Base-by-base conservation (phyloP, 2,113 vertebrate genomes). In the Pagrus major region DNA sequence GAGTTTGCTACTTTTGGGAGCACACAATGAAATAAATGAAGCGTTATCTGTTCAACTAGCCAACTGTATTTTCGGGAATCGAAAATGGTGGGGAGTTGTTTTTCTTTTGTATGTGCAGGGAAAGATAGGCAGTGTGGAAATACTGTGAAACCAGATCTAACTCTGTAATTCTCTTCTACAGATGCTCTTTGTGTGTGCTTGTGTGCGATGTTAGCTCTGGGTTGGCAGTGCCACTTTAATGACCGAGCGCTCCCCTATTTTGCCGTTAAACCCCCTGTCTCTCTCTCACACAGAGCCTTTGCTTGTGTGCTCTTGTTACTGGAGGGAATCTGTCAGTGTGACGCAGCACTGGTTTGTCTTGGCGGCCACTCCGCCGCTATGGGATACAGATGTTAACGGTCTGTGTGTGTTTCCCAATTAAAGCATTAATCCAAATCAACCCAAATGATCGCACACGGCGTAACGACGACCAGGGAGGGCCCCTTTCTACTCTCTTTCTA, bases 401-500 rank as follows among this genome's bases (percentile, higher is more conserved):
- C 89, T 93, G 87, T 93, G 88, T 91, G 90, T 81, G 84, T 93
- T 95, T 95, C 93, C 81, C 94, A 95, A 94, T 95, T 95, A 94
- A 94, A 93, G 90, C 93, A 94, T 95, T 95, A 94, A 94, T 95
- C 93, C 93, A 95, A 95, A 95, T 95, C 93, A 94, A 90, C 89
- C 82, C 79, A 91, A 93, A 92, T 89, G 90, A 93, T 93, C 88
- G 79, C 93, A 93, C 91, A 84, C 84, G 37, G 80, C 56, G 85
- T 78, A 86, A 89, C 82, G 58, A 88, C 86, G 74, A 88, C 80
- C 84, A 91, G 69, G 81, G 86, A 90, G 91, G 91, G 86, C 86
- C 88, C 70, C 80, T 5, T 69, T 37, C 71, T 65, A 29, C 61
- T 71, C 88, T 76, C 80, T 78, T 74, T 86, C 54, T 79, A 37